phyloP scores from a whole-genome alignment of 2,797 vertebrate genomes.

The Myripristis murdjan region DNA sequence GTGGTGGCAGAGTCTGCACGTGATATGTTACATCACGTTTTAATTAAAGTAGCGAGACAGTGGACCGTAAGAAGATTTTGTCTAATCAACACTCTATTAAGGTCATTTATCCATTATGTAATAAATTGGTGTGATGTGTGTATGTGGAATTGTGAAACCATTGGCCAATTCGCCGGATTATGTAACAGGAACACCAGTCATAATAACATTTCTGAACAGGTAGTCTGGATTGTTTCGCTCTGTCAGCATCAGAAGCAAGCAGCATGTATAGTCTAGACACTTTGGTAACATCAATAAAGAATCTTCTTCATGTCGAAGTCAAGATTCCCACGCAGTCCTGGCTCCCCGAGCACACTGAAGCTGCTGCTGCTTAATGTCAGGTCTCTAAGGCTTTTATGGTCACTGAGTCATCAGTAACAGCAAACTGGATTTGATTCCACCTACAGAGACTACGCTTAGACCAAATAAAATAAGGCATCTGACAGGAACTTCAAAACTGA shows the following conservation, averaged over 20 bases:
- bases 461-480: too few relatives aligned
- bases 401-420: too few relatives aligned
- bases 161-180: slow-evolving; percentile 16
- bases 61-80: slow-evolving; percentile 24
- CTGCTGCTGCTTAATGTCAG: slow-evolving; percentile 2
- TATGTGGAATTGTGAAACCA: not conserved
- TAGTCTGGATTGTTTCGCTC: slow-evolving; percentile 46
- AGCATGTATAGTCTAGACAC: slow-evolving; percentile 41
- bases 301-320: slow-evolving; percentile 34
- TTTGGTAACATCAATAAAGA: slow-evolving; percentile 58
- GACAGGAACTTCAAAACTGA: too few relatives aligned
- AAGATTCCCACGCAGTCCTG: slow-evolving; percentile 13
- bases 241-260: slow-evolving; percentile 63
- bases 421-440: too few relatives aligned
- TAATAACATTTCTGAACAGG: slow-evolving; percentile 21
- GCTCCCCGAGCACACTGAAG: slow-evolving; percentile 19
- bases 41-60: slow-evolving; percentile 21
- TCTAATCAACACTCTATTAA: slow-evolving; percentile 17
- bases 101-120: slow-evolving; percentile 2
- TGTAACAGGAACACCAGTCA: slow-evolving; percentile 31
- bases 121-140: slow-evolving; percentile 2
- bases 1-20: slow-evolving; percentile 9
- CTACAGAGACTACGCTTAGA: too few relatives aligned
- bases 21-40: slow-evolving; percentile 11
- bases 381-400: too few relatives aligned